These are phyloP conservation scores for Centropus unirufus DNA, from an alignment of 2,113 vertebrate species.

Conservation along the genomic window DNA sequence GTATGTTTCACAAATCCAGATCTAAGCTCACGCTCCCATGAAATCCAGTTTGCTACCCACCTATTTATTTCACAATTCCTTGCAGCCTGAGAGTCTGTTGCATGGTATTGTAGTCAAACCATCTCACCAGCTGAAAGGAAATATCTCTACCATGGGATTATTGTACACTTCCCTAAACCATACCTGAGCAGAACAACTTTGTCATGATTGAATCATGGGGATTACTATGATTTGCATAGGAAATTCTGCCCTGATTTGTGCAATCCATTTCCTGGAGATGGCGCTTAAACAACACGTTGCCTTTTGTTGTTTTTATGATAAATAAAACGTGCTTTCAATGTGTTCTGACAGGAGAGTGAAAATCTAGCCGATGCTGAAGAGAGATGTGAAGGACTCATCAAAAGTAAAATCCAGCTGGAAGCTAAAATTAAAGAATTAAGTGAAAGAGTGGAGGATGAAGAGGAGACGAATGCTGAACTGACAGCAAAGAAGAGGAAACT, in stretches of 20 bases:
- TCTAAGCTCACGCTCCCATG: not conserved
- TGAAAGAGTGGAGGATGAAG: constrained; percentile 85
- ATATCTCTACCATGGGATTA: not conserved
- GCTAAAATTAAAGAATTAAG: constrained; percentile 83
- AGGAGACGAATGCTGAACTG: constrained; percentile 59
- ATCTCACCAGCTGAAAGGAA: not conserved
- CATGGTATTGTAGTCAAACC: not conserved
- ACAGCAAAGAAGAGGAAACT: constrained; percentile 78
- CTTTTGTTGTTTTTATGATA: constrained; percentile 1
- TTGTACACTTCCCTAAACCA: not conserved
- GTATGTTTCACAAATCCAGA: not conserved
- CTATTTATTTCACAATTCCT: not conserved
- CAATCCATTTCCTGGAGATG: constrained; percentile 72
- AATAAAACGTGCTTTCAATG: constrained; percentile 17
- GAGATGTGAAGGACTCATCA: constrained; percentile 78
- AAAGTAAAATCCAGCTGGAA: constrained; percentile 80
- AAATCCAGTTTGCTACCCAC: not conserved
- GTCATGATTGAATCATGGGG: not conserved
- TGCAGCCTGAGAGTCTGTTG: not conserved
- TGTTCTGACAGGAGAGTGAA: constrained; percentile 77
- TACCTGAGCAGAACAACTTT: not conserved
- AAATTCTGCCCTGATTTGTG: constrained; percentile 66
- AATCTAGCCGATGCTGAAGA: constrained; percentile 79
- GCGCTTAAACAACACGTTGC: constrained; percentile 28
- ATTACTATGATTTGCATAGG: not conserved